These are phyloP conservation scores for Cheiracanthium punctorium DNA, from an alignment of 2,888 invertebrate species.

Conservation along the genomic window DNA sequence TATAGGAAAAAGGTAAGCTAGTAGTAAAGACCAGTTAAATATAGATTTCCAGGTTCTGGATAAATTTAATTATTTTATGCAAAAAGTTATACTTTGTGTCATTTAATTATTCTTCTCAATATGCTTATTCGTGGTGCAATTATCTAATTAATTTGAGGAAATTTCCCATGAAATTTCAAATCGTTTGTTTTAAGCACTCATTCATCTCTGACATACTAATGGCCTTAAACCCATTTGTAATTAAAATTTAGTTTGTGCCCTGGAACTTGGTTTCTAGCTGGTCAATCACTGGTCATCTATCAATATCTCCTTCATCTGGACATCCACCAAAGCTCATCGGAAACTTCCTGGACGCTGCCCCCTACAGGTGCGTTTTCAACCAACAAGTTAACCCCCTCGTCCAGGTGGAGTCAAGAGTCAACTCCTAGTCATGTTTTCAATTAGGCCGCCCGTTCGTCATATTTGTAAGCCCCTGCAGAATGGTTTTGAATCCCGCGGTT, in stretches of 20 bases:
- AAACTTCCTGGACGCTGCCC: conserved; percentile 11
- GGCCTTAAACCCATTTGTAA: too few species aligned
- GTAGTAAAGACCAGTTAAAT: too few species aligned
- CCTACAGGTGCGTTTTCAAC: conserved; percentile 27
- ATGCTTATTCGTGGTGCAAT: too few species aligned
- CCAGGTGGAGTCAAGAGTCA: conserved; percentile 67
- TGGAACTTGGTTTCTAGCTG: conserved; percentile 23
- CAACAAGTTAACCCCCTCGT: conserved; percentile 24
- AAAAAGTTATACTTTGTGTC: too few species aligned
- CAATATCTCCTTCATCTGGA: conserved; percentile 33
- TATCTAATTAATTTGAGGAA: too few species aligned
- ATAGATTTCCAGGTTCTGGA: too few species aligned
- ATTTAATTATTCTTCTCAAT: too few species aligned
- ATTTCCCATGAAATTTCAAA: too few species aligned
- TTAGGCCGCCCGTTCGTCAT: conserved; percentile 54
- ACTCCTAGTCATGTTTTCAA: conserved; percentile 59
- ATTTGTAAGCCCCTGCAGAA: conserved; percentile 32
- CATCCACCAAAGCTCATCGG: conserved; percentile 44
- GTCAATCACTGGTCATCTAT: conserved; percentile 37
- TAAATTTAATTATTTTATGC: too few species aligned
- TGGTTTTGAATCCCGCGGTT: conserved; percentile 35
- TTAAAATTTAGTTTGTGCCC: background rate
- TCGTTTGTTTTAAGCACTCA: too few species aligned
- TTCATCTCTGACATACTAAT: too few species aligned
- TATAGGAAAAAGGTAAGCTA: too few species aligned